A percentile compares a stretch with the other conserved stretches of the same genome.
phyloP scores from a whole-genome alignment of 2,797 vertebrate genomes.

The Aldrovandia affinis region DNA sequence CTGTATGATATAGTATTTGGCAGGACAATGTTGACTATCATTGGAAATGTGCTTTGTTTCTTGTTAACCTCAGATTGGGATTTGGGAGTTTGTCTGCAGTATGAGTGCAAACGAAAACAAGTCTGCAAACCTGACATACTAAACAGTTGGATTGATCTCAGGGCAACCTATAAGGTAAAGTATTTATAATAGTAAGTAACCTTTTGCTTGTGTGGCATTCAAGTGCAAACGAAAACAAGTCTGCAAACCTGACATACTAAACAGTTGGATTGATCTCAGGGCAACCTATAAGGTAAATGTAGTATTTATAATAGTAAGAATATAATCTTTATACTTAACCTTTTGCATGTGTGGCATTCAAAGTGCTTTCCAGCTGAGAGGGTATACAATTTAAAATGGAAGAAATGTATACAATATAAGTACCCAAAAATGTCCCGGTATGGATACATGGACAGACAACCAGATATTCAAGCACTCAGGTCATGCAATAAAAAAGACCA shows the following conservation, averaged over 20 bases:
- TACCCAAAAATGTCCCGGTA: neutral
- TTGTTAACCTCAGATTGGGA: slow-evolving; percentile 87
- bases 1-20: neutral
- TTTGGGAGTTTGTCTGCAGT: slow-evolving; percentile 91
- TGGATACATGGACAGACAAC: no score
- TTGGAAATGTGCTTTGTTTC: slow-evolving; percentile 6
- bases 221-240: slow-evolving; percentile 94
- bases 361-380: neutral
- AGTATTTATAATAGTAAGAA: neutral
- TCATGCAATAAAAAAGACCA: no score
- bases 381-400: neutral
- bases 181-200: no score
- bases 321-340: neutral
- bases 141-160: slow-evolving; percentile 93
- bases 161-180: slow-evolving; percentile 87
- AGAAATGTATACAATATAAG: neutral
- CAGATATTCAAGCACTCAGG: no score
- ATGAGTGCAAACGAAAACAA: slow-evolving; percentile 94
- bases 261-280: slow-evolving; percentile 93
- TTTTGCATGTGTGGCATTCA: neutral
- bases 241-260: slow-evolving; percentile 82
- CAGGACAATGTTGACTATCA: neutral
- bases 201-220: no score
- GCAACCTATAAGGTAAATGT: slow-evolving; percentile 58
- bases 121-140: slow-evolving; percentile 84